phyloP scores from a whole-genome alignment of 2,797 vertebrate genomes.

The Decapterus maruadsi region DNA sequence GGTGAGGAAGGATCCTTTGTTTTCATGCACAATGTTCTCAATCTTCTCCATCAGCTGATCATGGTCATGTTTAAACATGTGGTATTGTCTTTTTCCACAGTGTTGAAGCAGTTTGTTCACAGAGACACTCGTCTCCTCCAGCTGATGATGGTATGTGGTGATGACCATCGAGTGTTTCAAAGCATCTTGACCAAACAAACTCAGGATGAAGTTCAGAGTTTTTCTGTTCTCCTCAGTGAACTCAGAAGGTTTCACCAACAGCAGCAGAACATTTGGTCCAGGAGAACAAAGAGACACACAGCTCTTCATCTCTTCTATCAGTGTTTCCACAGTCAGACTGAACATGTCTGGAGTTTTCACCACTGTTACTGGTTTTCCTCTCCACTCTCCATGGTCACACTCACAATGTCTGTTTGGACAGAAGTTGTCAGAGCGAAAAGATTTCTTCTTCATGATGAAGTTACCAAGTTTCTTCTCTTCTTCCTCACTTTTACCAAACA shows the following conservation, averaged over 20 bases:
- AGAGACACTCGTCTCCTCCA: background rate
- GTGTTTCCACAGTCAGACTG: background rate
- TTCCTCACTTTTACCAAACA: constrained; percentile 48
- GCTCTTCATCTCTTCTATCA: background rate
- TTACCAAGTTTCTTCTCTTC: background rate
- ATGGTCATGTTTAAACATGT: background rate
- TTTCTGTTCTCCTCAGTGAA: constrained; percentile 36
- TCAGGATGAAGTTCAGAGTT: constrained; percentile 39
- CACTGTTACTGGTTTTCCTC: constrained; percentile 5
- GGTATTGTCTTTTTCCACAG: constrained; percentile 27
- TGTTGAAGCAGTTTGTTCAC: background rate
- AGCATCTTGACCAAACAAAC: constrained; percentile 38
- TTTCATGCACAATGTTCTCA: too few species aligned
- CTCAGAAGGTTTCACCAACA: constrained; percentile 40
- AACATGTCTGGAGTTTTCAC: constrained; percentile 36
- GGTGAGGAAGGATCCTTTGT: too few species aligned
- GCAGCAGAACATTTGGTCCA: constrained; percentile 7
- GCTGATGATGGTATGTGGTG: background rate
- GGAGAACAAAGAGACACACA: background rate
- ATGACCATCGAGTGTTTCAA: constrained; percentile 41
- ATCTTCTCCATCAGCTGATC: too few species aligned
- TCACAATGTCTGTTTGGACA: background rate
- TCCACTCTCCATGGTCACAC: background rate
- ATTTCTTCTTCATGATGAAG: background rate
- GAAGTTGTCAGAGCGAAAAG: background rate